Conservation (phyloP, 30 jellyfish, hydroid and myxozoan species). For the Aurelia sp. region DNA sequence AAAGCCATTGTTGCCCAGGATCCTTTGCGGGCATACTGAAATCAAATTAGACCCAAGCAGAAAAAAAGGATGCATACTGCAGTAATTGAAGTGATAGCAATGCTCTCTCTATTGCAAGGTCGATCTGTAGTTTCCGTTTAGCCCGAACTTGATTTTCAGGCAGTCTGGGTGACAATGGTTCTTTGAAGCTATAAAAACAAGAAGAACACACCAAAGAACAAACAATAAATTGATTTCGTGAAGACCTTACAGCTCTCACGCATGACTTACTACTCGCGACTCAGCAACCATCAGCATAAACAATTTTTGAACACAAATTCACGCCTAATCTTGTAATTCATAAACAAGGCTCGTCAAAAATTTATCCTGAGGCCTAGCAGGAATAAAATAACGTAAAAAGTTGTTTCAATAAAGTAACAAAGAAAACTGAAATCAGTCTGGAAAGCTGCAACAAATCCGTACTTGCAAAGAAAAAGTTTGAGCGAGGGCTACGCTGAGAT, state of each 20-base stretch:
- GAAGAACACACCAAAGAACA: too few species aligned
- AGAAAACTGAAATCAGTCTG: not conserved
- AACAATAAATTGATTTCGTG: too few species aligned
- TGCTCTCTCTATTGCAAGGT: not conserved
- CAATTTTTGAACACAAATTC: not conserved
- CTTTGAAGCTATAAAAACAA: not conserved
- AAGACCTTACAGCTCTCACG: not conserved
- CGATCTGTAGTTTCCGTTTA: not conserved
- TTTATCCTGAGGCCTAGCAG: not conserved
- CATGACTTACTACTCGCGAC: conserved; percentile 3
- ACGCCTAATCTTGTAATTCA: not conserved
- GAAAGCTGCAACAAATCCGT: too few species aligned
- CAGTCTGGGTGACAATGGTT: not conserved
- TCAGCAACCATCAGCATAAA: conserved; percentile 21
- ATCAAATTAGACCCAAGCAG: too few species aligned
- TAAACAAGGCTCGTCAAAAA: not conserved
- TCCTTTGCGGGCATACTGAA: too few species aligned
- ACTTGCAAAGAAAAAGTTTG: too few species aligned
- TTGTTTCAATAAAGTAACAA: not conserved
- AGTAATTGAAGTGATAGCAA: not conserved
- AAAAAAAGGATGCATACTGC: too few species aligned
- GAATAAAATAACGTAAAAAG: not conserved
- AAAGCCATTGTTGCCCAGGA: too few species aligned
- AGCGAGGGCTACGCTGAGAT: too few species aligned
- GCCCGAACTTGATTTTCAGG: too few species aligned